A percentile compares a stretch with the other conserved stretches of the same genome.
Evolutionary conservation across 2,797 vertebrate genomes (phyloP).

Genomic region (Cyprinella venusta): DNA sequence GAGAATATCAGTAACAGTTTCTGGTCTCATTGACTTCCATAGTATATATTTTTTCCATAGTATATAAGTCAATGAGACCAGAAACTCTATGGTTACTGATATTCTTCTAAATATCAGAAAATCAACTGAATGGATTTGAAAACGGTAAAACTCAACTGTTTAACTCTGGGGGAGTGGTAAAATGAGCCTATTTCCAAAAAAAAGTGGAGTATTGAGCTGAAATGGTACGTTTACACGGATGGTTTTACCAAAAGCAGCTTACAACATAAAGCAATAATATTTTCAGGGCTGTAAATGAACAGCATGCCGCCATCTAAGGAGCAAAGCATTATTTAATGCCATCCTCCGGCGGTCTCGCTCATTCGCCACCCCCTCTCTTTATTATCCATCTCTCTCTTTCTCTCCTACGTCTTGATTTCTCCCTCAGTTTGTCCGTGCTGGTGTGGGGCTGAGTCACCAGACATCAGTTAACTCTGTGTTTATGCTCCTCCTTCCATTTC

Average conservation of each 20-base stretch:
- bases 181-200: too few species aligned
- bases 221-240: neutral
- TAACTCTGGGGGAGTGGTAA: too few species aligned
- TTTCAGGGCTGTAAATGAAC: neutral
- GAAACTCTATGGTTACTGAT: too few species aligned
- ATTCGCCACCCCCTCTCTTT: conserved; percentile 44
- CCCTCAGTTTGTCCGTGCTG: conserved; percentile 50
- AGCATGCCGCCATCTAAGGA: neutral
- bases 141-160: too few species aligned
- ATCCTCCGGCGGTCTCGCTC: neutral
- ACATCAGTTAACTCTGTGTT: conserved; percentile 50
- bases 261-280: neutral
- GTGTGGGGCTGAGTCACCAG: conserved; percentile 56
- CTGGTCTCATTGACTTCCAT: too few species aligned
- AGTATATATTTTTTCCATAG: too few species aligned
- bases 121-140: too few species aligned
- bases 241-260: neutral
- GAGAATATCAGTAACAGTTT: too few species aligned
- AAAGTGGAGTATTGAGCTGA: too few species aligned
- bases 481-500: conserved; percentile 56
- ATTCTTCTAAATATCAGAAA: too few species aligned
- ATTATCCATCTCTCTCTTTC: conserved; percentile 8
- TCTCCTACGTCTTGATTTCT: conserved; percentile 50
- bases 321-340: neutral
- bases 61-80: too few species aligned